Evolutionary conservation across 2,888 invertebrate species (phyloP).

Genomic region (Drosophila ezoana): DNA sequence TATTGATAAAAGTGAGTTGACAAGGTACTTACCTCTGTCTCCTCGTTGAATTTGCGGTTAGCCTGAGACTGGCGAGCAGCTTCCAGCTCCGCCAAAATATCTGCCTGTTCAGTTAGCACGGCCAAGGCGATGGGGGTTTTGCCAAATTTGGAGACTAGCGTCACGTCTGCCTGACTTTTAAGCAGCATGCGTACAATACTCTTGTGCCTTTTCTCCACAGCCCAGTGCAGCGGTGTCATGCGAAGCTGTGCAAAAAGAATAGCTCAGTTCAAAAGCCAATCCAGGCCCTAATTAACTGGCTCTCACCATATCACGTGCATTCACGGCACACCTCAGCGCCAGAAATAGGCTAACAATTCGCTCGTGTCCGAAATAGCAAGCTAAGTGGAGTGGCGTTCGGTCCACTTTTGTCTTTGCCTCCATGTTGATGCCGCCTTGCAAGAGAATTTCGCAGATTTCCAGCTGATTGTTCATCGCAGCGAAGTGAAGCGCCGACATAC

Average conservation of each 20-base stretch:
- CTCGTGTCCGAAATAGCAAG: conserved; percentile 93
- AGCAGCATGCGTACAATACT: conserved; percentile 89
- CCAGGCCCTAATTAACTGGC: not conserved
- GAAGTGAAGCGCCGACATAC: conserved; percentile 95
- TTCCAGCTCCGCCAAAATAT: conserved; percentile 87
- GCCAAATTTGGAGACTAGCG: conserved; percentile 89
- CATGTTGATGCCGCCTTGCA: conserved; percentile 93
- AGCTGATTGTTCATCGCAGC: conserved; percentile 93
- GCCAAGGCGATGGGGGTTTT: conserved; percentile 90
- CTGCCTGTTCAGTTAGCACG: conserved; percentile 87
- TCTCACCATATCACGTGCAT: conserved; percentile 91
- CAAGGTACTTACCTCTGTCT: conserved; percentile 76
- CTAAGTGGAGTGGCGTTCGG: conserved; percentile 95
- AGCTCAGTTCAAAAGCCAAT: not conserved
- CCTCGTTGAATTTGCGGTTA: conserved; percentile 79
- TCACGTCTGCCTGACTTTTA: conserved; percentile 90
- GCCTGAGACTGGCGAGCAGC: conserved; percentile 82
- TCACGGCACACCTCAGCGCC: conserved; percentile 89
- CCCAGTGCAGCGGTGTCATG: conserved; percentile 98
- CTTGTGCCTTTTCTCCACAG: conserved; percentile 92
- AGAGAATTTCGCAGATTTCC: conserved; percentile 91
- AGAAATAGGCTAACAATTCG: conserved; percentile 90
- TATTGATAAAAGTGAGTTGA: not conserved
- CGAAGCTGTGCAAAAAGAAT: conserved; percentile 86
- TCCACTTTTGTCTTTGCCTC: conserved; percentile 97